phyloP scores from a whole-genome alignment of 2,797 vertebrate species.

The Labeo calbasu region DNA sequence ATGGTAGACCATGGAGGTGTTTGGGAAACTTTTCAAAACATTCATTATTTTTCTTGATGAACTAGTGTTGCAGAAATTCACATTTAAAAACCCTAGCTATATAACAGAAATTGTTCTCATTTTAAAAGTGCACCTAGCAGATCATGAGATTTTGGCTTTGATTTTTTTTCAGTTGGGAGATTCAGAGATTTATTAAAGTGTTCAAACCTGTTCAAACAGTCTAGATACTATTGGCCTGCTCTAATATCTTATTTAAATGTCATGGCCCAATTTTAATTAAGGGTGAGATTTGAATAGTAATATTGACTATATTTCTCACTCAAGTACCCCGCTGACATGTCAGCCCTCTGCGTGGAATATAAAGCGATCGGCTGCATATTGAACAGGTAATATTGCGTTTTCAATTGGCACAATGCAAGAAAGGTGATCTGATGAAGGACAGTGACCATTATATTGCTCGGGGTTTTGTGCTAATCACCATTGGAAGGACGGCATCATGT shows the following conservation, averaged over 20 bases:
- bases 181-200: slow-evolving; percentile 38
- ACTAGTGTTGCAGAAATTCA: neutral
- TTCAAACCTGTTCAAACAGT: slow-evolving; percentile 43
- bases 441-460: slow-evolving; percentile 74
- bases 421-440: slow-evolving; percentile 72
- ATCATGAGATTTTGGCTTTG: neutral
- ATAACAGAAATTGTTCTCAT: neutral
- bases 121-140: neutral
- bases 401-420: slow-evolving; percentile 56
- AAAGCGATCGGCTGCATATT: slow-evolving; percentile 58
- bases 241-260: slow-evolving; percentile 51
- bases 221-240: slow-evolving; percentile 34
- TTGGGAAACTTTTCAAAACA: neutral
- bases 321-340: slow-evolving; percentile 35
- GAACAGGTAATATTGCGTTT: slow-evolving; percentile 63
- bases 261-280: slow-evolving; percentile 45
- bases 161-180: slow-evolving; percentile 6
- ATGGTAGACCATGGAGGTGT: neutral
- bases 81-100: neutral
- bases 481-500: slow-evolving; percentile 73
- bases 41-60: slow-evolving; percentile 10
- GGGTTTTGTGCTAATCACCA: slow-evolving; percentile 76
- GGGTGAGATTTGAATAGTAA: slow-evolving; percentile 47
- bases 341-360: slow-evolving; percentile 18
- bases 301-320: slow-evolving; percentile 38